These are phyloP conservation scores for Urocynchramus pylzowi DNA, from an alignment of 2,113 vertebrate species.

Conservation along the genomic window DNA sequence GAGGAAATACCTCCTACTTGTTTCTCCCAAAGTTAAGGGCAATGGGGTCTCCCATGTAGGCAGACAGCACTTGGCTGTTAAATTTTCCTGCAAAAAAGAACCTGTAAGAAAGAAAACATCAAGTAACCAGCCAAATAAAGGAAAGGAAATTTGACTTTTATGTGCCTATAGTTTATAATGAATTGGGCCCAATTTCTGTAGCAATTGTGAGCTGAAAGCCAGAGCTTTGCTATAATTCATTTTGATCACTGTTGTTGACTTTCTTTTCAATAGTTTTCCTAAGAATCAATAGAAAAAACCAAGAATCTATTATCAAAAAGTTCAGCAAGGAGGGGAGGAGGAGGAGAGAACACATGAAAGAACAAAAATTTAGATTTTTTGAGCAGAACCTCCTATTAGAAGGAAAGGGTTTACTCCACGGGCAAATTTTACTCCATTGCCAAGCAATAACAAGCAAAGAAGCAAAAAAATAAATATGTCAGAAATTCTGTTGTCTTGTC, in stretches of 20 bases:
- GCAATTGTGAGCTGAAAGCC: neutral
- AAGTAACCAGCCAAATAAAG: neutral
- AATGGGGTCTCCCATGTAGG: neutral
- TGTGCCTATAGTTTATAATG: neutral
- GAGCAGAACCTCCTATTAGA: neutral
- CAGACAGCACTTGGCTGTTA: neutral
- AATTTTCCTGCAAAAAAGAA: neutral
- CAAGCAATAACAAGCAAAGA: neutral
- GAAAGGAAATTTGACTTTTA: neutral
- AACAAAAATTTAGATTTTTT: neutral
- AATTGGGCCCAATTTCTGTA: conserved; percentile 22
- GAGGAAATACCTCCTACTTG: neutral
- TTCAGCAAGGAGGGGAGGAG: neutral
- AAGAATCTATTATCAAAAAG: neutral
- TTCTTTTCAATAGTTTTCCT: neutral
- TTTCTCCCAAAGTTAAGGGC: neutral
- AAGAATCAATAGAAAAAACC: neutral
- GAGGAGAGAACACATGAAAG: neutral
- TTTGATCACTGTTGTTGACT: conserved; percentile 10
- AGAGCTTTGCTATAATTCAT: neutral
- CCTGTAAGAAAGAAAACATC: neutral
- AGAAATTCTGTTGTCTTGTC: neutral
- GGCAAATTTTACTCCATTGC: neutral
- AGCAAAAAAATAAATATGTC: neutral
- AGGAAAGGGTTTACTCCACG: neutral